Conservation (phyloP, 1,140 invertebrate genomes). For the Drosophila lini region DNA sequence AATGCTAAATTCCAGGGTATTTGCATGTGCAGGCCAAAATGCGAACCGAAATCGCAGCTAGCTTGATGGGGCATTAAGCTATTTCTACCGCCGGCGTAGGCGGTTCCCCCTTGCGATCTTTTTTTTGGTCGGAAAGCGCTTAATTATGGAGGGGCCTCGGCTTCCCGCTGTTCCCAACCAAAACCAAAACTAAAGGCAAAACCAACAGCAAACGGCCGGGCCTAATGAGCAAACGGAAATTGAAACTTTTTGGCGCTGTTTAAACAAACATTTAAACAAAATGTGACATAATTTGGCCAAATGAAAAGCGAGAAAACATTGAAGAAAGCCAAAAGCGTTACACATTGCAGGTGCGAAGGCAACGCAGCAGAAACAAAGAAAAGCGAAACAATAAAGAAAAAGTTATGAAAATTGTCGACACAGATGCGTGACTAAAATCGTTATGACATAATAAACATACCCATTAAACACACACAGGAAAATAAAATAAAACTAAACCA, state of each 20-base stretch:
- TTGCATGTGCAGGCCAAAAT: constrained; percentile 25
- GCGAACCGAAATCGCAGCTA: constrained; percentile 39
- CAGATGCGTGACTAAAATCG: constrained; percentile 68
- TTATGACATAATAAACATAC: constrained; percentile 66
- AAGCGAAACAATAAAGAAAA: constrained; percentile 38
- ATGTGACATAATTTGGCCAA: constrained; percentile 68
- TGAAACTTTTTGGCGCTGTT: constrained; percentile 63
- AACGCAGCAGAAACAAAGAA: constrained; percentile 25
- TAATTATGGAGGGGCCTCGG: constrained; percentile 52
- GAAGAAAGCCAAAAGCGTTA: constrained; percentile 27
- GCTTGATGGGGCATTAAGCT: constrained; percentile 43
- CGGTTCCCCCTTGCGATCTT: constrained; percentile 20
- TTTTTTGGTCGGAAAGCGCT: constrained; percentile 41
- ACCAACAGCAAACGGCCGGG: constrained; percentile 22
- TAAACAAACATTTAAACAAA: constrained; percentile 56
- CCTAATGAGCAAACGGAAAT: constrained; percentile 74
- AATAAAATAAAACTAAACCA: constrained; percentile 23
- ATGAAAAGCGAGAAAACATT: constrained; percentile 8
- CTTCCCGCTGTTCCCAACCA: constrained; percentile 1
- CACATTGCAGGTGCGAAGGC: constrained; percentile 39
- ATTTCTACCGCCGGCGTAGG: constrained; percentile 30
- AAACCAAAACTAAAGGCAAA: constrained; percentile 10
- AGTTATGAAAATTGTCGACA: constrained; percentile 50
- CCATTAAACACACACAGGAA: constrained; percentile 24
- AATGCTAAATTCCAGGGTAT: constrained; percentile 22